Evolutionary conservation across 2,113 vertebrate genomes (phyloP), one percentile per base, ranked within the genome.

Genomic region (Cynocephalus volans): DNA sequence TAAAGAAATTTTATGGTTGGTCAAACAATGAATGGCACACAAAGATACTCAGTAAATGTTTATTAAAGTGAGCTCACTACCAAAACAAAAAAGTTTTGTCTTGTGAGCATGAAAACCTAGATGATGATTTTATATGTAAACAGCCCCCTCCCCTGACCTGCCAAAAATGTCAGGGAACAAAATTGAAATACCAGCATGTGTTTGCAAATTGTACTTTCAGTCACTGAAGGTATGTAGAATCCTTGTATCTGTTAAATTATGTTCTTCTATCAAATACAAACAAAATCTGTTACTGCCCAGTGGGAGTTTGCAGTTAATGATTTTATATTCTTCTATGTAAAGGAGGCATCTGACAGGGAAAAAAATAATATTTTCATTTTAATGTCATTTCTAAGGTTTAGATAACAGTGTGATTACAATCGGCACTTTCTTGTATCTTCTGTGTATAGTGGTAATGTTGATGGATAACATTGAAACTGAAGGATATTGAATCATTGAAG

Each of bases 31-130:
- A 96, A 26, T 92, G 19, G 45, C n/a, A 36, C 64, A 54, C 60
- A 91, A 36, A 91, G 33, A 26, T 93, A 18, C 58, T 95, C 17
- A 85, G 65, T 94, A 76, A 80, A 67, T 79, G 18, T 92, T 96
- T 90, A 26, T 75, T 67, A 56, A 90, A 67, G 41, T 62, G 92
- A 87, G 41, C 24, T 93, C 26, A 85, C 65, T 5, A 76, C 31
- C 72, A 92, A 95, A 76, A n/a, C 31, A 26, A 92, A 64, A 67
- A 79, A 69, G 21, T 90, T 93, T 69, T 95, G 10, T 81, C 65
- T 80, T 69, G 4, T 91, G 48, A 76, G 64, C 45, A 89, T 64
- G 60, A 92, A 72, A 80, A 72, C 48, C 21, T 19, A 92, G 26
- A 36, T 72, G 19, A 79, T 93, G 28, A 54, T 90, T 95, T 95